These are phyloP conservation scores for Rhinichthys osculus DNA, from an alignment of 2,797 vertebrate genomes.

Conservation along the genomic window DNA sequence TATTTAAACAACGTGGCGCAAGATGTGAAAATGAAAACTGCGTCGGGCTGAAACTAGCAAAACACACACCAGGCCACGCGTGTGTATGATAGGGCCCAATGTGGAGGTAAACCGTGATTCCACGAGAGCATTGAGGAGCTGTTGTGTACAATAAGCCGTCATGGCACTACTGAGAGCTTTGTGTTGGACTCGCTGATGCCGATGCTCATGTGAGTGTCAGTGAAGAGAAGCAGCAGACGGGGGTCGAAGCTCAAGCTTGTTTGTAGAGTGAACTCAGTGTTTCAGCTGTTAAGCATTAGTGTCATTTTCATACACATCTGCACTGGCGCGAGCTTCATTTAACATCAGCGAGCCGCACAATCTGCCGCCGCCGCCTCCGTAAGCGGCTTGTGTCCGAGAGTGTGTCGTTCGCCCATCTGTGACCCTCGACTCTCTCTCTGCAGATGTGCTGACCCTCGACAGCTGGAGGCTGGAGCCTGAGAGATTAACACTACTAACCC, in stretches of 20 bases:
- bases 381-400: slow-evolving; percentile 30
- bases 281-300: slow-evolving; percentile 51
- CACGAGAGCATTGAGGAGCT: background rate
- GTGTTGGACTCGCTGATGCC: background rate
- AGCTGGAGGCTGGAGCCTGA: slow-evolving; percentile 27
- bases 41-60: no score
- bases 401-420: slow-evolving; percentile 19
- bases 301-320: slow-evolving; percentile 38
- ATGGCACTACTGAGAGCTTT: background rate
- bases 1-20: no score
- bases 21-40: no score
- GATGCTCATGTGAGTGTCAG: background rate
- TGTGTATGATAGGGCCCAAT: no score
- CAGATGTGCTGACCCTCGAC: slow-evolving; percentile 44
- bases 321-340: slow-evolving; percentile 27
- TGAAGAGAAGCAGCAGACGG: background rate
- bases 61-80: no score
- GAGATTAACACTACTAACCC: background rate
- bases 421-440: slow-evolving; percentile 19
- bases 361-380: slow-evolving; percentile 23
- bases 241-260: slow-evolving; percentile 1
- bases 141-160: no score
- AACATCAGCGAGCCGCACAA: background rate
- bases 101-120: background rate
- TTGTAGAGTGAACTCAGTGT: background rate